A percentile compares a stretch with the other conserved stretches of the same genome.
These are phyloP conservation scores for Diglossa brunneiventris DNA, from an alignment of 2,113 vertebrate species.

Conservation along the genomic window DNA sequence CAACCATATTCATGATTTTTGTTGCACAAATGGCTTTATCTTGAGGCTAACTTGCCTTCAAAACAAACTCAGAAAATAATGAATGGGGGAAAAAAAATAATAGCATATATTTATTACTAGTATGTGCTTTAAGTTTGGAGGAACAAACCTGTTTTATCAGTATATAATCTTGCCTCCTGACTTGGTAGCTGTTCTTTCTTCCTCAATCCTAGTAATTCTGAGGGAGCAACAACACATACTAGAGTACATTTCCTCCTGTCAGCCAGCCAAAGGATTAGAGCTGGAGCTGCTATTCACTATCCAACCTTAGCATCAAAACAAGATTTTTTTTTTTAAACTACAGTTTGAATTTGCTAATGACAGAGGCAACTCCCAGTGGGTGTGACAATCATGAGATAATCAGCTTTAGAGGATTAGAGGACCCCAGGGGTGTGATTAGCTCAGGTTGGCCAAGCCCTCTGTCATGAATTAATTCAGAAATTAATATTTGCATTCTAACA, in stretches of 20 bases:
- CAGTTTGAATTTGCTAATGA: constrained; percentile 34
- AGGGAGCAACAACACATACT: neutral
- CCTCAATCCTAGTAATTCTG: neutral
- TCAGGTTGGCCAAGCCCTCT: constrained; percentile 51
- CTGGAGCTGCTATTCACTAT: neutral
- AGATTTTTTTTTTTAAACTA: neutral
- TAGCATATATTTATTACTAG: neutral
- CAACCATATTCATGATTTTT: neutral
- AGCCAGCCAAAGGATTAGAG: constrained; percentile 35
- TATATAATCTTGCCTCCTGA: neutral
- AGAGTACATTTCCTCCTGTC: constrained; percentile 28
- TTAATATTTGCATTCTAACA: constrained; percentile 46
- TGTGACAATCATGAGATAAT: constrained; percentile 47
- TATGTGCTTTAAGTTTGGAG: neutral
- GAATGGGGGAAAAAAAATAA: neutral
- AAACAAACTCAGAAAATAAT: neutral
- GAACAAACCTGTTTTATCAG: neutral
- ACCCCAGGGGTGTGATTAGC: constrained; percentile 45
- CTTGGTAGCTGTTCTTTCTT: neutral
- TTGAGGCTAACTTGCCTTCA: neutral
- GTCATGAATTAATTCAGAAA: constrained; percentile 53
- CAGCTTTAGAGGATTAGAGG: constrained; percentile 56
- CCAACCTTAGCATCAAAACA: constrained; percentile 45
- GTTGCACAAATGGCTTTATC: neutral
- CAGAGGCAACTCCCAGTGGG: constrained; percentile 37